Evolutionary conservation across 2,113 vertebrate species (phyloP).

Genomic region (Pluvialis apricaria): DNA sequence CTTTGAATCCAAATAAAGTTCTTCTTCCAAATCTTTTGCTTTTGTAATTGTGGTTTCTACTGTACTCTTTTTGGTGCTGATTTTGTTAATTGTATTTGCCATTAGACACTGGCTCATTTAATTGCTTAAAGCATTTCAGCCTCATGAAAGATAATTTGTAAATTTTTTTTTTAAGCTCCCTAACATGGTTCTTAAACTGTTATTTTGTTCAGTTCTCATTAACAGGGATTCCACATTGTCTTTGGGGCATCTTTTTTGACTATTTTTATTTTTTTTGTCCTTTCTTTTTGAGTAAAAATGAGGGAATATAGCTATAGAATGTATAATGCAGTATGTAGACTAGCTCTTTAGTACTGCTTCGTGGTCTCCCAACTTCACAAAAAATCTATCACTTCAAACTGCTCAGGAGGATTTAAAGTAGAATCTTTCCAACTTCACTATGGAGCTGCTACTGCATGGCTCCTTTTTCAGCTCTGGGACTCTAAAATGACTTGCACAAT

Average conservation of each 20-base stretch:
- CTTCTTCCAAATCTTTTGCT: not conserved
- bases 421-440: not conserved
- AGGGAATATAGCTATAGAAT: not conserved
- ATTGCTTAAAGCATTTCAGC: not conserved
- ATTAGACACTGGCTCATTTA: not conserved
- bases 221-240: not conserved
- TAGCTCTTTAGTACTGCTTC: not conserved
- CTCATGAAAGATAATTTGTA: not conserved
- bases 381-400: not conserved
- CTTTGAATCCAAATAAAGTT: not conserved
- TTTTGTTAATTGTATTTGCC: not conserved
- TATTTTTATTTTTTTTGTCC: not conserved
- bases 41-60: not conserved
- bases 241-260: not conserved
- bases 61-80: not conserved
- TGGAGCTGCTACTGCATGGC: not conserved
- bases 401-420: not conserved
- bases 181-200: not conserved
- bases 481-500: not conserved
- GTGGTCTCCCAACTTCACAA: not conserved
- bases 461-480: not conserved
- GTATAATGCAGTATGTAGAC: not conserved
- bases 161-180: not conserved
- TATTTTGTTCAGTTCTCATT: not conserved
- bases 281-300: not conserved